Evolutionary conservation across 2,888 invertebrate species (phyloP).

Genomic region (Drosophila austrosaltans): DNA sequence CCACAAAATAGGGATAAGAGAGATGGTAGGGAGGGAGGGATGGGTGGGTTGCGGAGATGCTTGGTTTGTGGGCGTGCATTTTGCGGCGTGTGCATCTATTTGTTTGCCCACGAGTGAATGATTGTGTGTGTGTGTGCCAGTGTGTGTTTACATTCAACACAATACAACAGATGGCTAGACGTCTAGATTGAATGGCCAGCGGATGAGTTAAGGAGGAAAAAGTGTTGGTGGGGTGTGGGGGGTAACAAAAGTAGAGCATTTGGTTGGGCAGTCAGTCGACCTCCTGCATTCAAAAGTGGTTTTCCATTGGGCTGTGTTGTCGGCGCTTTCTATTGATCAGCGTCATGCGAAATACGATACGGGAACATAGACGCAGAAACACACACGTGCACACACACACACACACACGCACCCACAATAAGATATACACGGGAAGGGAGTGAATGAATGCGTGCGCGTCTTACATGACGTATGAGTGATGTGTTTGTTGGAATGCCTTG

Average conservation of each 20-base stretch:
- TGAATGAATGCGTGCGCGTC: slow-evolving; percentile 45
- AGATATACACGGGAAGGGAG: background rate
- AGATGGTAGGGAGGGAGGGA: background rate
- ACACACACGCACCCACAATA: slow-evolving; percentile 24
- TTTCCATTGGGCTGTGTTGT: slow-evolving; percentile 32
- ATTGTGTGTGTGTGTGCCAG: background rate
- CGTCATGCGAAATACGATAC: slow-evolving; percentile 60
- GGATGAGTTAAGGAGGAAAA: background rate
- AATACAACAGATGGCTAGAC: slow-evolving; percentile 52
- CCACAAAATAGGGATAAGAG: background rate
- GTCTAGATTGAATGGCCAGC: background rate
- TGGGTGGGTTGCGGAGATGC: background rate
- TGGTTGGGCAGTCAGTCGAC: slow-evolving; percentile 6
- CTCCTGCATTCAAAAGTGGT: slow-evolving; percentile 58
- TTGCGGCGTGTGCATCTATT: slow-evolving; percentile 63
- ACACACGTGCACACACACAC: slow-evolving; percentile 45
- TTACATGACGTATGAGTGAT: slow-evolving; percentile 71
- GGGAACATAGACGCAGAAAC: slow-evolving; percentile 52
- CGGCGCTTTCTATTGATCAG: slow-evolving; percentile 68
- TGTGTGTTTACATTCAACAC: slow-evolving; percentile 53
- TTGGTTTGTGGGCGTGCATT: slow-evolving; percentile 64
- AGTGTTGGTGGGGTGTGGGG: background rate
- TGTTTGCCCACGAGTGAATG: slow-evolving; percentile 55
- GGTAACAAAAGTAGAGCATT: background rate
- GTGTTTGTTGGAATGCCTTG: slow-evolving; percentile 52